Conservation (phyloP, 2,113 vertebrate species). For the Zosterops hypoxanthus region DNA sequence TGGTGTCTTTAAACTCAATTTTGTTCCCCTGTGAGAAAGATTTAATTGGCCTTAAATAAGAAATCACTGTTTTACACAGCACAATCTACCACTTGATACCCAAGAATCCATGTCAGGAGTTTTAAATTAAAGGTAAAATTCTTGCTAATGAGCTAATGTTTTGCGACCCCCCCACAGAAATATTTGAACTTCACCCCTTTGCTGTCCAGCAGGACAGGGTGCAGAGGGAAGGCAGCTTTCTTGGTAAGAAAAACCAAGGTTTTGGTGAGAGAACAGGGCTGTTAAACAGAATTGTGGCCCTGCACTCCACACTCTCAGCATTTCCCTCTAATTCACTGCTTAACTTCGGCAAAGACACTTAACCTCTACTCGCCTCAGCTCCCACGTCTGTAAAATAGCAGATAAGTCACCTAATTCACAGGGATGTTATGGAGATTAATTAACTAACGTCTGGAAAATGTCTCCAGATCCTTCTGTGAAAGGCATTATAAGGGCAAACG, state of each 20-base stretch:
- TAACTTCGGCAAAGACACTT: constrained; percentile 45
- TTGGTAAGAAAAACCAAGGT: neutral
- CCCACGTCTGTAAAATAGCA: constrained; percentile 32
- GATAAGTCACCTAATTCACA: constrained; percentile 66
- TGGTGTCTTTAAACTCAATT: constrained; percentile 11
- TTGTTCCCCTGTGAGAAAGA: neutral
- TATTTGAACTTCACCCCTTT: neutral
- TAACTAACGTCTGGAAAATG: constrained; percentile 58
- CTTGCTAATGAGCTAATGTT: constrained; percentile 20
- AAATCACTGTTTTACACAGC: neutral
- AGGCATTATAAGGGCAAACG: constrained; percentile 48
- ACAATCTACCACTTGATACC: neutral
- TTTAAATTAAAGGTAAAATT: constrained; percentile 9
- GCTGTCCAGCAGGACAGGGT: neutral
- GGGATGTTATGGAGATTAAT: constrained; percentile 69
- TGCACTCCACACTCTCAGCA: neutral
- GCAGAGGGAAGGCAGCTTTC: neutral
- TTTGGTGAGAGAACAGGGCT: neutral
- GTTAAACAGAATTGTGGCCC: neutral
- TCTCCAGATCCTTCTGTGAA: constrained; percentile 51
- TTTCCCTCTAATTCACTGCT: constrained; percentile 27
- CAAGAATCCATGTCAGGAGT: neutral
- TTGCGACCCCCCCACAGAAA: neutral
- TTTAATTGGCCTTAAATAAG: constrained; percentile 39
- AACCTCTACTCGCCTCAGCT: constrained; percentile 38